phyloP scores from a whole-genome alignment of 2,888 invertebrate species.

The Cylloceria caligata region DNA sequence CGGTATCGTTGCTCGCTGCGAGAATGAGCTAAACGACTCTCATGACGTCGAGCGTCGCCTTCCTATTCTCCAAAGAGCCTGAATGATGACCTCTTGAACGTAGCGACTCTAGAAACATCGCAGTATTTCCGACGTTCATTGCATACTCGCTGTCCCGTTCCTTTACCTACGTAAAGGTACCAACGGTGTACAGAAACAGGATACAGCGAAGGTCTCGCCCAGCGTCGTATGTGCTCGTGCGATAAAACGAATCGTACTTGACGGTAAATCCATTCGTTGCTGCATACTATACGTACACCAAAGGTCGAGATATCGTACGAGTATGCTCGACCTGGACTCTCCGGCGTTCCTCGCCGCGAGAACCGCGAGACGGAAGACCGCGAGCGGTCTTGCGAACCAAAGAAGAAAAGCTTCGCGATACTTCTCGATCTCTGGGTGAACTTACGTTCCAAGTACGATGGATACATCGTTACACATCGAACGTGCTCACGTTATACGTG shows the following conservation, averaged over 20 bases:
- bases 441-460: constrained; percentile 14
- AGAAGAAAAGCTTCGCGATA: constrained; percentile 1
- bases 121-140: background rate
- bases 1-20: background rate
- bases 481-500: constrained; percentile 53
- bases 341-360: background rate
- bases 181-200: background rate
- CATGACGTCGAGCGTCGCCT: background rate
- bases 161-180: background rate
- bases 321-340: constrained; percentile 2
- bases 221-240: constrained; percentile 18
- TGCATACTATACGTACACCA: background rate
- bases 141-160: background rate
- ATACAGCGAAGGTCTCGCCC: constrained; percentile 12
- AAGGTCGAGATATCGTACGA: constrained; percentile 20
- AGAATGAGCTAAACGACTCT: background rate
- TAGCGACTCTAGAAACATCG: background rate
- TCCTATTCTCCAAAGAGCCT: background rate
- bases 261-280: constrained; percentile 69
- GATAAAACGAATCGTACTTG: constrained; percentile 73
- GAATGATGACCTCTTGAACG: constrained; percentile 12
- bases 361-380: background rate
- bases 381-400: background rate
- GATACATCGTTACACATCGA: constrained; percentile 49
- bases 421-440: background rate